Base-by-base conservation (phyloP, 2,113 vertebrate genomes). In the Sclerurus mexicanus region DNA sequence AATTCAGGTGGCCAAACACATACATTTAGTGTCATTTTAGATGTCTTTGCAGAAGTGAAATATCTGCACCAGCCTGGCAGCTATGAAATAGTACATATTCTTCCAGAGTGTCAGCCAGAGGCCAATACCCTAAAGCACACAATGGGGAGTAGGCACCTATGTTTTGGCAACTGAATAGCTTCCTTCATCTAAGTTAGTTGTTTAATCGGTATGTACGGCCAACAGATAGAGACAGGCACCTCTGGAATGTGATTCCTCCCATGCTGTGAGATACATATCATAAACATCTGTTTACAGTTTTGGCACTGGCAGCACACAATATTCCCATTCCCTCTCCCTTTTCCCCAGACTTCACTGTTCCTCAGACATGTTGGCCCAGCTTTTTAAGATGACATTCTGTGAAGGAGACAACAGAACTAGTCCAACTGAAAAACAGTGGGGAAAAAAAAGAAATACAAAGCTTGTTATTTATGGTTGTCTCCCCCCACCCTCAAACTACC, bases 181-280 rank as follows among this genome's bases (percentile, higher is more conserved):
- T 74, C 44, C 55, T 68, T 90, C 55, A n/a, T 58, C 53, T 73
- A 46, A 73, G 22, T 84, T 49, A 60, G n/a, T 46, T 68, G 30
- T 35, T 86, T 49, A 53, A 39, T 28, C 31, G 69, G 11, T 37
- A n/a, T 22, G 14, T n/a, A 40, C n/a, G 35, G 49, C 33, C 39
- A 92, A 63, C 17, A 58, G 53, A 52, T 10, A 86, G 31, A 80
- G 75, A 62, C 28, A 73, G 35, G 31, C 35, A 37, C n/a, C 27
- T 68, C 76, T 68, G 27, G 30, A 63, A 73, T 23, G 55, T 69
- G n/a, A 64, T 52, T 89, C 52, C 82, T 74, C 44, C n/a, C 49
- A 39, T 28, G 44, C 18, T 75, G 25, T 2, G 4, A 79, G 55
- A 68, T 21, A 30, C 0, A 0, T n/a, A 37, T 33, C 55, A 58